These are phyloP conservation scores for Haplochromis burtoni DNA, from an alignment of 2,113 vertebrate species.

Conservation along the genomic window DNA sequence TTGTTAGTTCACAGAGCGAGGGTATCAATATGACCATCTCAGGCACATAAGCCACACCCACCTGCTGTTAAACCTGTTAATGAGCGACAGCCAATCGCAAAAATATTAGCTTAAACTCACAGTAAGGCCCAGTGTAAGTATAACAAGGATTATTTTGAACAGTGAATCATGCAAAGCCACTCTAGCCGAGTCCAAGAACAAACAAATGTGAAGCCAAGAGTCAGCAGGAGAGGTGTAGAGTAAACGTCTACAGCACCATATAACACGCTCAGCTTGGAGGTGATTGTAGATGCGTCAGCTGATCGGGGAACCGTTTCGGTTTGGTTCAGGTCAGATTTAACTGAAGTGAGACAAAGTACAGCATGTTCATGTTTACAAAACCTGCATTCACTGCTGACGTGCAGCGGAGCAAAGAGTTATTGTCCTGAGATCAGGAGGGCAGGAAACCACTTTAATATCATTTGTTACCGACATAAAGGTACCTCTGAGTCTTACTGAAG, in stretches of 20 bases:
- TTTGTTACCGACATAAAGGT: background rate
- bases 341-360: background rate
- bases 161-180: background rate
- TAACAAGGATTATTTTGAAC: background rate
- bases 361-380: background rate
- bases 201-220: background rate
- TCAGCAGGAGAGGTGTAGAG: background rate
- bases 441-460: background rate
- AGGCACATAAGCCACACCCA: background rate
- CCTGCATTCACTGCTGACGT: background rate
- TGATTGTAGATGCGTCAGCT: background rate
- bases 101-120: background rate
- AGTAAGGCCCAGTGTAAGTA: background rate
- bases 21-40: background rate
- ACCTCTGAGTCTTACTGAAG: accelerated
- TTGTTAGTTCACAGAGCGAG: background rate
- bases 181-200: background rate
- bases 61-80: background rate
- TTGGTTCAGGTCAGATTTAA: background rate
- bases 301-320: background rate
- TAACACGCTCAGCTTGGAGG: background rate
- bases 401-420: background rate
- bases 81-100: background rate
- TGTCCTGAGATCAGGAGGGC: background rate
- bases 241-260: background rate